Conservation (phyloP, 2,888 invertebrate species). For the Cantharis flavilabris region DNA sequence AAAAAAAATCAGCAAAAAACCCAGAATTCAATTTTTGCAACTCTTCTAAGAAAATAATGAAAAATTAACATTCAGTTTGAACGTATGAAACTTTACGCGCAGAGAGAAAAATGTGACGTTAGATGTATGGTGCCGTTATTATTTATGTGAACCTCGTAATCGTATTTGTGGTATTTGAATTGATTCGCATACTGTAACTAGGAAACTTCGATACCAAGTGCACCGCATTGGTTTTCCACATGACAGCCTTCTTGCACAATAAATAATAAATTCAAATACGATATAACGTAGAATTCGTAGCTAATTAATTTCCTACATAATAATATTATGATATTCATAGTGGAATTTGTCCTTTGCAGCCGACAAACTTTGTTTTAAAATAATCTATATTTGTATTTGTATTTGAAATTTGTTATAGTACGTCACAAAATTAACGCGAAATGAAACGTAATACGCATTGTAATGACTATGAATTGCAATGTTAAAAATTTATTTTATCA, state of each 20-base stretch:
- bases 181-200: background rate
- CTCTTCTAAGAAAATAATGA: background rate
- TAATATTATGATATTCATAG: background rate
- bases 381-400: background rate
- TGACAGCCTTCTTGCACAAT: background rate
- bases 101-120: no score
- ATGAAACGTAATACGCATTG: background rate
- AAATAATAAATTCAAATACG: background rate
- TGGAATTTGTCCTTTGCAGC: background rate
- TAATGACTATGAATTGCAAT: background rate
- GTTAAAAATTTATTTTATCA: background rate
- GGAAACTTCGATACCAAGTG: background rate
- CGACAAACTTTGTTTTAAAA: background rate
- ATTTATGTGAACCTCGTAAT: background rate
- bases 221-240: background rate
- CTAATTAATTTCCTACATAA: background rate
- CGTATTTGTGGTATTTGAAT: background rate
- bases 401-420: background rate
- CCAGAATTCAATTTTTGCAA: background rate
- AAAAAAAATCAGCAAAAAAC: no score
- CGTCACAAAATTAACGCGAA: background rate
- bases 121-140: background rate
- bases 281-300: background rate
- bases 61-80: background rate
- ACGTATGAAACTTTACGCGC: no score